phyloP scores from a whole-genome alignment of 2,888 invertebrate species.

The Sycophila texana region DNA sequence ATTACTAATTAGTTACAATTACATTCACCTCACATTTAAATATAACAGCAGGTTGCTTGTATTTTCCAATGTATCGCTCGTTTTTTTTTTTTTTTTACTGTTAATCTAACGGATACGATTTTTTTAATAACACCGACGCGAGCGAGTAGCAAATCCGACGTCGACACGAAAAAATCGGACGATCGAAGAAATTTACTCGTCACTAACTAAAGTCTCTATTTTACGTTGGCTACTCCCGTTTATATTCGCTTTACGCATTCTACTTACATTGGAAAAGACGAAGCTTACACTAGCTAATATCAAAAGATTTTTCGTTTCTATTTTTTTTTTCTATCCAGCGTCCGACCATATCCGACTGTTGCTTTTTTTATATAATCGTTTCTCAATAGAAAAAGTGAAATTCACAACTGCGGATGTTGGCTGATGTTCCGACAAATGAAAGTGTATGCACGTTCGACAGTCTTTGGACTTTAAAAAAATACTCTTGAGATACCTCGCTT shows the following conservation, averaged over 20 bases:
- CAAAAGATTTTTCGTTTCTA: conserved; percentile 30
- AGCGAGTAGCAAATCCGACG: conserved; percentile 30
- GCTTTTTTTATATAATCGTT: not conserved
- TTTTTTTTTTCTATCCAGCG: no score
- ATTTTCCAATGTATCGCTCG: conserved; percentile 47
- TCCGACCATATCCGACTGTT: not conserved
- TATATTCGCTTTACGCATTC: conserved; percentile 12
- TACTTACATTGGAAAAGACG: conserved; percentile 52
- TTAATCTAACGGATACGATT: conserved; percentile 47
- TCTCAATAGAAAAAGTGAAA: not conserved
- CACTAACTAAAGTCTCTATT: conserved; percentile 20
- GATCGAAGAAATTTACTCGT: conserved; percentile 5
- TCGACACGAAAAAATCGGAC: conserved; percentile 1
- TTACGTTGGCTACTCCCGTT: conserved; percentile 19
- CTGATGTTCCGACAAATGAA: conserved; percentile 3
- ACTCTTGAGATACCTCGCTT: conserved; percentile 20
- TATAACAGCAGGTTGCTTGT: conserved; percentile 50
- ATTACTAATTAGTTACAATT: conserved; percentile 37
- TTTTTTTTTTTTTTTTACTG: not conserved
- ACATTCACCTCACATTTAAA: conserved; percentile 45
- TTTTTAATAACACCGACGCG: conserved; percentile 40
- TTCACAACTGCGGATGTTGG: not conserved
- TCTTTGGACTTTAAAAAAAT: conserved; percentile 45
- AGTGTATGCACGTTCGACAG: conserved; percentile 16
- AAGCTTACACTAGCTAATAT: conserved; percentile 43